These are phyloP conservation scores for Heterodera filipjevi DNA, from an alignment of 2,888 invertebrate species.

Conservation along the genomic window DNA sequence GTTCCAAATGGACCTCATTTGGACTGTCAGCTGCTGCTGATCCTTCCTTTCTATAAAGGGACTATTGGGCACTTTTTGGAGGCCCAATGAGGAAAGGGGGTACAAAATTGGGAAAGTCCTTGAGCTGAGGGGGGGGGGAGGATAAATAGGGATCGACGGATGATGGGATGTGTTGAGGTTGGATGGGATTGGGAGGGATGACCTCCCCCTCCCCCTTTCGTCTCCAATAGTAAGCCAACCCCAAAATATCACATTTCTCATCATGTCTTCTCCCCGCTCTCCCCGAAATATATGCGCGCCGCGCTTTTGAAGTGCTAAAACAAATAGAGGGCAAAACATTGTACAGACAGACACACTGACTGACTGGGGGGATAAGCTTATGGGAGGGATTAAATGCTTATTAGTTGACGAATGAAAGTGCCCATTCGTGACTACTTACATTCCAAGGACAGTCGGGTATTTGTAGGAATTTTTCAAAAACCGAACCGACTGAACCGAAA, in stretches of 20 bases:
- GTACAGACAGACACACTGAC: not conserved
- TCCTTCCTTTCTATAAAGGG: no score
- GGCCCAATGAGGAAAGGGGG: not conserved
- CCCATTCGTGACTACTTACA: no score
- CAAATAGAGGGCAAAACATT: not conserved
- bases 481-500: no score
- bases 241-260: not conserved
- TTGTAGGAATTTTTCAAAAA: no score
- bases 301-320: constrained; percentile 3
- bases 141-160: not conserved
- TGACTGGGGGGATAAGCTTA: not conserved
- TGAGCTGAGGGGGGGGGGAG: not conserved
- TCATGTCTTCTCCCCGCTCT: no score
- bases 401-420: no score
- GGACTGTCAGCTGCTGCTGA: no score
- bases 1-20: no score
- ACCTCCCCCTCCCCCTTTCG: not conserved
- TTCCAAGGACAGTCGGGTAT: no score
- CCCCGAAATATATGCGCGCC: not conserved
- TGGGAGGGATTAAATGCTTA: not conserved
- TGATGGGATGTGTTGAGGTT: not conserved
- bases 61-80: no score
- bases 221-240: not conserved
- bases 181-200: not conserved
- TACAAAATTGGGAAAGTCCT: not conserved